phyloP scores from a whole-genome alignment of 2,888 invertebrate genomes.

The Phaonia tiefii region DNA sequence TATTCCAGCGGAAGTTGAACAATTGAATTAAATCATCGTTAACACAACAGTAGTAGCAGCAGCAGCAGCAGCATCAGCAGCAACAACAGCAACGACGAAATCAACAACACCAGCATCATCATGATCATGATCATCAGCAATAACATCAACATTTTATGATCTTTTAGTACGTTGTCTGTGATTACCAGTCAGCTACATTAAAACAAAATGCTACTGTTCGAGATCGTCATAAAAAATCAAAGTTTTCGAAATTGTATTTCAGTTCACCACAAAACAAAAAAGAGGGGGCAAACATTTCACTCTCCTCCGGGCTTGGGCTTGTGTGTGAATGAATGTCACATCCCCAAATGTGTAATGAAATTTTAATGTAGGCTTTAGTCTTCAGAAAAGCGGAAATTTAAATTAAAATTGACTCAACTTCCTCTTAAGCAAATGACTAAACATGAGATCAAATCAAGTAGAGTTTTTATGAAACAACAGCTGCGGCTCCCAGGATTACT shows the following conservation, averaged over 20 bases:
- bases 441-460: not conserved
- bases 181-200: slow-evolving; percentile 39
- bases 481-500: not conserved
- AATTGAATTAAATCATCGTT: slow-evolving; percentile 65
- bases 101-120: not conserved
- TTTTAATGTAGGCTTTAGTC: slow-evolving; percentile 59
- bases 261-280: not conserved
- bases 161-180: not conserved
- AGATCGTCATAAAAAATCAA: slow-evolving; percentile 61
- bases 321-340: slow-evolving; percentile 4
- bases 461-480: slow-evolving; percentile 11
- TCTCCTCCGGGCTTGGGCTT: not conserved
- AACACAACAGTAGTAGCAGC: slow-evolving; percentile 37
- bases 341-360: slow-evolving; percentile 15
- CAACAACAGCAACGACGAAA: slow-evolving; percentile 4
- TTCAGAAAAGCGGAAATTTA: slow-evolving; percentile 75
- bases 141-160: slow-evolving; percentile 16
- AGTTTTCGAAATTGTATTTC: slow-evolving; percentile 54
- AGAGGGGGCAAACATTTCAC: slow-evolving; percentile 26
- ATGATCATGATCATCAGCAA: slow-evolving; percentile 1
- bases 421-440: slow-evolving; percentile 45
- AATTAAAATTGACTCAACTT: slow-evolving; percentile 76
- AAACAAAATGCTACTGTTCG: slow-evolving; percentile 18
- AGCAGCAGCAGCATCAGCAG: slow-evolving; percentile 14
- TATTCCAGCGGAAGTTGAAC: slow-evolving; percentile 67